Conservation (phyloP, 2,888 invertebrate genomes). For the Octodonta nipae region DNA sequence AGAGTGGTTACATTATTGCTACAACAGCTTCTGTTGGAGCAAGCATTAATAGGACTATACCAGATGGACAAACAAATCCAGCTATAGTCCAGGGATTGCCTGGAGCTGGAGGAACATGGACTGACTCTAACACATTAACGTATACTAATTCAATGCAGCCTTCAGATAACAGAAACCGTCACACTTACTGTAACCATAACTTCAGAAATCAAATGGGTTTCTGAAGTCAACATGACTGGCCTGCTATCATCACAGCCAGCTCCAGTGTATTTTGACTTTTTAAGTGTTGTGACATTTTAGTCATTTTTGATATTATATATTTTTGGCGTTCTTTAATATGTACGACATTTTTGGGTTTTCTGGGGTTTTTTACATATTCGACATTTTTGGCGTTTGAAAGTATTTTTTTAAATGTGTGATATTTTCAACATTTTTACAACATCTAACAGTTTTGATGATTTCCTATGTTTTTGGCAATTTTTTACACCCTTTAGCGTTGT, state of each 20-base stretch:
- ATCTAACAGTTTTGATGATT: too few species aligned
- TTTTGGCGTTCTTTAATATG: too few species aligned
- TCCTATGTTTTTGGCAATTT: too few species aligned
- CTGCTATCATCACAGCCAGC: conserved; percentile 76
- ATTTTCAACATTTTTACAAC: too few species aligned
- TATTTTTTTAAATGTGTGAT: too few species aligned
- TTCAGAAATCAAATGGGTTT: conserved; percentile 28
- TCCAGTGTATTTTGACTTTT: conserved; percentile 93
- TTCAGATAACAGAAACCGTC: conserved; percentile 51
- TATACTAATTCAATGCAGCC: conserved; percentile 84
- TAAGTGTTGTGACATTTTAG: too few species aligned
- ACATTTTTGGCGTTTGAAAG: too few species aligned
- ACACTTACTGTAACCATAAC: conserved; percentile 46
- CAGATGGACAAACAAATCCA: conserved; percentile 21
- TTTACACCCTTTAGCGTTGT: too few species aligned
- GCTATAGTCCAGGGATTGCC: conserved; percentile 27
- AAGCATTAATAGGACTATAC: conserved; percentile 17
- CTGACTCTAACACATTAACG: conserved; percentile 78
- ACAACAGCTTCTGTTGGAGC: conserved; percentile 17
- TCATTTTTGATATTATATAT: too few species aligned
- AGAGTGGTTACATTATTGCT: conserved; percentile 36
- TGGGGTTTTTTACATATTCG: too few species aligned
- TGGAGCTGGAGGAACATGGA: conserved; percentile 62
- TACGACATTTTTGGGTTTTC: too few species aligned
- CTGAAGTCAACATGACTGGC: conserved; percentile 42